Base-by-base conservation (phyloP, 2,888 invertebrate species). In the Pristionchus mayeri region DNA sequence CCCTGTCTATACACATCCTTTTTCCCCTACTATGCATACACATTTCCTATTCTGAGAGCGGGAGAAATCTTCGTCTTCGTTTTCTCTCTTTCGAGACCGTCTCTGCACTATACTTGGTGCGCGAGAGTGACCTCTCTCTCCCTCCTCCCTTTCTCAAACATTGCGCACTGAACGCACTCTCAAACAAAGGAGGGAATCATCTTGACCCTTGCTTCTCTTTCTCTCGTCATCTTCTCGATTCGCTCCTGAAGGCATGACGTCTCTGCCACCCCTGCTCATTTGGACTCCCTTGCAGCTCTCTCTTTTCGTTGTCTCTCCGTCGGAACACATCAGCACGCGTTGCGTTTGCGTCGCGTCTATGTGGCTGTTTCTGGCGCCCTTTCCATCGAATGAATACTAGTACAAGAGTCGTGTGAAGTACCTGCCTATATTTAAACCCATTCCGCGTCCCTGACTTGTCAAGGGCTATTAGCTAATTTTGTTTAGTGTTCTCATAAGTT, bases 271-370 rank as follows among this genome's bases (percentile, higher is more conserved):
- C 30, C 30, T 30, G 34, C 40, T 79, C 50, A 79, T 54, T 79
- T 40, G 34, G 30, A 52, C 79, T 37, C 24, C 40, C 52, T 79
- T 79, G 79, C 79, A 79, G 79, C 79, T 79, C 79, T 79, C 54
- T 48, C 75, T 44, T 37, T 79, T 30, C 79, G 52, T 54, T 79
- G 50, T 79, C 50, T 79, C 40, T 48, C 50, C 79, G 50, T 60
- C 60, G 37, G 81, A 81, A 81, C 81, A 81, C 81, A 81, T 81
- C 81, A 44, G n/a, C 81, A 60, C 81, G 79, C 79, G 81, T 60
- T 24, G 81, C 81, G 81, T 37, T 24, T 60, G 81, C 81, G 81
- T 40, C 30, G 81, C 81, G 81, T 57, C 3, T 44, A n/a, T n/a
- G n/a, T n/a, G n/a, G n/a, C 48, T 48, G 75, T 75, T 75, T 75